Percentiles rank a stretch among this genome's conserved stretches.
Evolutionary conservation across 2,888 invertebrate species (phyloP).

Genomic region (Elgonia sp.): DNA sequence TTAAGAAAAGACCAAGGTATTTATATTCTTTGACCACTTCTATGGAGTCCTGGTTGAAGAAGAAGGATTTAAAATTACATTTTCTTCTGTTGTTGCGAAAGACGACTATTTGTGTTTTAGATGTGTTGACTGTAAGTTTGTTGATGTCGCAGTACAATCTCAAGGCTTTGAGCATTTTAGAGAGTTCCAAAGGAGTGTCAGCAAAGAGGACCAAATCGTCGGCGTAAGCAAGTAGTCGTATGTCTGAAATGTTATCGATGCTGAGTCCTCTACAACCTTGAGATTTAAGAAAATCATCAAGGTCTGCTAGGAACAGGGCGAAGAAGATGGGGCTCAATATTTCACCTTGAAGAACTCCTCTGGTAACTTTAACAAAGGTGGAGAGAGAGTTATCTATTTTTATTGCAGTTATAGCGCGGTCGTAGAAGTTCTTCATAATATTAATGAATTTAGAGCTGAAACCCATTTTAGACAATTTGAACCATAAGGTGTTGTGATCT

Average conservation of each 20-base stretch:
- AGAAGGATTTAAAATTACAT: not conserved
- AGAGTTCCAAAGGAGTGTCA: not conserved
- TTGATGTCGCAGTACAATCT: not conserved
- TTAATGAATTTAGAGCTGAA: not conserved
- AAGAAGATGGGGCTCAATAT: not conserved
- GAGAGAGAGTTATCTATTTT: not conserved
- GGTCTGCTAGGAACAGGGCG: constrained; percentile 1
- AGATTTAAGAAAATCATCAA: not conserved
- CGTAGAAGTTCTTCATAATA: not conserved
- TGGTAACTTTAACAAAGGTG: too few species aligned
- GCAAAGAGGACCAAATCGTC: constrained; percentile 3
- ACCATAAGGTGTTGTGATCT: not conserved
- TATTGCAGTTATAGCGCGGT: not conserved
- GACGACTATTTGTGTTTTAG: not conserved
- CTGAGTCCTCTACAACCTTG: not conserved
- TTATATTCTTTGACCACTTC: not conserved
- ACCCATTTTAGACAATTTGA: not conserved
- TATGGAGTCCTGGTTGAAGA: not conserved
- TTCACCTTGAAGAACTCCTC: not conserved
- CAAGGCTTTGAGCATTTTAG: not conserved
- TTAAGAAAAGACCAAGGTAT: constrained; percentile 2
- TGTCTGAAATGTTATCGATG: not conserved
- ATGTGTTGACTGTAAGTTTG: not conserved
- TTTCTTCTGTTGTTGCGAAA: not conserved
- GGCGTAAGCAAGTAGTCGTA: not conserved